Conservation (phyloP, 2,888 invertebrate genomes). For the Beris morrisii region DNA sequence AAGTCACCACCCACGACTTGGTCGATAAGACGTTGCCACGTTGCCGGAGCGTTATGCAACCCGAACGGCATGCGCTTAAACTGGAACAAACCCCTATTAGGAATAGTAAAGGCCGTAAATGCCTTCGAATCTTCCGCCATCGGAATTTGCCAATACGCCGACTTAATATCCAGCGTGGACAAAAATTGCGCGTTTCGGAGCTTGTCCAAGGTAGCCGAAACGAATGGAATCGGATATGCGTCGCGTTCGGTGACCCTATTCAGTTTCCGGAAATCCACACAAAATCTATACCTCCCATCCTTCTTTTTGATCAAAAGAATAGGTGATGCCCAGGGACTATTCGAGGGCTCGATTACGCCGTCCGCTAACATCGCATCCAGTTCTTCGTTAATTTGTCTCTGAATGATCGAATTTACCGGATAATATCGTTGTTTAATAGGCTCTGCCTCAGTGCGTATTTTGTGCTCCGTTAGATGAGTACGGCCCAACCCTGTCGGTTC, state of each 20-base stretch:
- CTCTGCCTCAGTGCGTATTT: too few relatives aligned
- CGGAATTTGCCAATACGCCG: slow-evolving; percentile 42
- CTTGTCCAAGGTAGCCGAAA: slow-evolving; percentile 29
- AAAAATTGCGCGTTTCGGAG: not conserved
- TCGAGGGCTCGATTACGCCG: too few relatives aligned
- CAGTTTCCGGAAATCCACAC: slow-evolving; percentile 41
- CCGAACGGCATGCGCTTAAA: slow-evolving; percentile 29
- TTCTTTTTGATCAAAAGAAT: slow-evolving; percentile 41
- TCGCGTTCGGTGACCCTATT: slow-evolving; percentile 42
- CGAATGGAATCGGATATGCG: slow-evolving; percentile 43
- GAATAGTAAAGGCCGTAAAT: not conserved
- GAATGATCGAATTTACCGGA: too few relatives aligned
- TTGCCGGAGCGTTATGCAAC: slow-evolving; percentile 18
- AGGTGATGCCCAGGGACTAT: slow-evolving; percentile 34
- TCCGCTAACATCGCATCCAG: too few relatives aligned
- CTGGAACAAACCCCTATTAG: not conserved
- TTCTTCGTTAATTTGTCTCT: too few relatives aligned
- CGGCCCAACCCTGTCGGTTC: too few relatives aligned
- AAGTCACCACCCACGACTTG: slow-evolving; percentile 16
- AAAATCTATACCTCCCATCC: slow-evolving; percentile 39
- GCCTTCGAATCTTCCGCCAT: slow-evolving; percentile 23
- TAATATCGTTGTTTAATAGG: too few relatives aligned
- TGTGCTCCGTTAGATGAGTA: too few relatives aligned
- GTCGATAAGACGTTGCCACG: slow-evolving; percentile 7
- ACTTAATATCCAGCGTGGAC: slow-evolving; percentile 37